phyloP scores from a whole-genome alignment of 2,797 vertebrate genomes.

The Dermochelys coriacea region DNA sequence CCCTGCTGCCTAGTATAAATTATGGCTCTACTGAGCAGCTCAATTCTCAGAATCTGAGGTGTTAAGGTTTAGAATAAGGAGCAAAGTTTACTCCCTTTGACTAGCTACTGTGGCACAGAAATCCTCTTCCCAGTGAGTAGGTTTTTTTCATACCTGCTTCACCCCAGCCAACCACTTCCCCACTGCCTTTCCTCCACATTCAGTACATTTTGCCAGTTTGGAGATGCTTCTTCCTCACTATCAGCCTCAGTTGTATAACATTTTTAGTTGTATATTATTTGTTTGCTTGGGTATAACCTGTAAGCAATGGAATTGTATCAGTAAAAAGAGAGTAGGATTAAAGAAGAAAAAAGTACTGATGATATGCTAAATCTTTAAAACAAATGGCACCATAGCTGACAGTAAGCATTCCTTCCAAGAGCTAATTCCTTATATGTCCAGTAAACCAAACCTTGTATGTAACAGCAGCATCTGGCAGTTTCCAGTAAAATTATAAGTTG shows the following conservation, averaged over 20 bases:
- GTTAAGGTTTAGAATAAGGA: background rate
- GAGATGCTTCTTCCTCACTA: background rate
- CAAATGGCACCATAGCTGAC: too few relatives aligned
- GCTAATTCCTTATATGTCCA: too few relatives aligned
- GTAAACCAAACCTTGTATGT: too few relatives aligned
- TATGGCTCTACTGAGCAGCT: background rate
- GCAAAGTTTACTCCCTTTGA: background rate
- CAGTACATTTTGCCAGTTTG: background rate
- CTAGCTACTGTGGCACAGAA: background rate
- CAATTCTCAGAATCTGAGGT: background rate
- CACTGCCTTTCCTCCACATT: background rate
- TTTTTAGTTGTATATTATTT: background rate
- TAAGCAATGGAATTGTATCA: background rate
- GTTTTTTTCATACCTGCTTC: background rate
- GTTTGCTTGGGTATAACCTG: background rate
- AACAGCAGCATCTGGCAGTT: too few relatives aligned
- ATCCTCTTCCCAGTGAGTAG: background rate
- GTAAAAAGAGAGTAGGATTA: background rate
- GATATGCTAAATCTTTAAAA: background rate
- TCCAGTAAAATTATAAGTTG: too few relatives aligned
- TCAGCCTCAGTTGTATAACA: rapidly evolving
- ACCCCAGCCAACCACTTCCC: background rate
- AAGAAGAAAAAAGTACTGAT: background rate
- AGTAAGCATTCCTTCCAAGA: too few relatives aligned
- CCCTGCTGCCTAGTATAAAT: background rate